Base-by-base conservation (phyloP, 2,888 invertebrate genomes). In the Phaonia tiefii region DNA sequence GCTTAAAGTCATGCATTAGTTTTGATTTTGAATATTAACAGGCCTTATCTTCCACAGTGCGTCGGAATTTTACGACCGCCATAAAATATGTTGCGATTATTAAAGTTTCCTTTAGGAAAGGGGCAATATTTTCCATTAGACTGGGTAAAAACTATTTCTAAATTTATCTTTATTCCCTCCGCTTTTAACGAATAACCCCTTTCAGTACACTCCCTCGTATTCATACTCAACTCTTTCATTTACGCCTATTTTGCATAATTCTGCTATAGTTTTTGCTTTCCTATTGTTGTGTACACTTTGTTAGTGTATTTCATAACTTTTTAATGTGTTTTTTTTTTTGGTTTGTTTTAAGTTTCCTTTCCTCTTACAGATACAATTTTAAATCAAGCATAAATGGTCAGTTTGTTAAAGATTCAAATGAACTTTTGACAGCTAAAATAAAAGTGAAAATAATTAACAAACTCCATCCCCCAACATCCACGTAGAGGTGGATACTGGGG, bases 181-280 rank as follows among this genome's bases (percentile, higher is more conserved):
- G 3, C 8, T 31, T 31, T 31, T 31, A 31, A 8, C 4, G 31
- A 31, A 31, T 31, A 31, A 31, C 8, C 31, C 3, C 49, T 49
- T 49, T 49, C 49, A 20, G 3, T 20, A 10, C 17, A 17, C 20
- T 15, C 1, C 49, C 49, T 49, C 49, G 49, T 49, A 20, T 2
- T 49, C 15, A 4, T 17, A 4, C 46, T 11, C 11, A 25, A 25
- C 54, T 49, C 42, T 72, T 49, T 60, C 51, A 63, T 25, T 42
- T 51, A 56, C 56, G 74, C 74, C 67, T 58, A 75, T 65, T 73
- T 72, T 72, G 60, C 49, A 63, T 39, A 51, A 51, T 63, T 72
- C 44, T 60, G 1, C 13, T 49, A 49, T 46, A 46, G 13, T n/a
- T 25, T 54, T 54, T 22, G 25, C 25, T 1, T 22, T 44, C n/a